A percentile compares a stretch with the other conserved stretches of the same genome.
phyloP scores from a whole-genome alignment of 2,888 invertebrate genomes.

The Athetis lepigone region DNA sequence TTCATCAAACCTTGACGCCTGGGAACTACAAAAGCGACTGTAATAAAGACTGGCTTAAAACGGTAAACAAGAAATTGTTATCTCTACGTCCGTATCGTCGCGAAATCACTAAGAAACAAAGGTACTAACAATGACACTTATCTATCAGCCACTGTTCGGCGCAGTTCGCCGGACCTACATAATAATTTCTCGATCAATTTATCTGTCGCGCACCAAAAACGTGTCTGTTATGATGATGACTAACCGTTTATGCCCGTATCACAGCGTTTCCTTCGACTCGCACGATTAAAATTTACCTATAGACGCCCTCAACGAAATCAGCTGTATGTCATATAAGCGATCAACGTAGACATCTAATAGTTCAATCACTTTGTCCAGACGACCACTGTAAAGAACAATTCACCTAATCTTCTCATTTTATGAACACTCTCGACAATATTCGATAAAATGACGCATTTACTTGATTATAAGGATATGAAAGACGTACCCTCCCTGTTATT shows the following conservation, averaged over 20 bases:
- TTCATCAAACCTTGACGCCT: conserved; percentile 63
- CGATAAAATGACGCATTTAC: conserved; percentile 90
- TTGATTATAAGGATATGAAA: conserved; percentile 87
- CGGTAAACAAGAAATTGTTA: conserved; percentile 84
- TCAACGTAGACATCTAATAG: conserved; percentile 61
- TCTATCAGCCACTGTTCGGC: conserved; percentile 78
- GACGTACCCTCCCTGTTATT: conserved; percentile 90
- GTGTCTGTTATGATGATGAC: conserved; percentile 85
- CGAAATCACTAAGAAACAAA: conserved; percentile 86
- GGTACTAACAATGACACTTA: conserved; percentile 77
- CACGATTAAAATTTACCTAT: conserved; percentile 74
- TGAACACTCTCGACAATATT: conserved; percentile 80
- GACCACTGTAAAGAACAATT: conserved; percentile 58
- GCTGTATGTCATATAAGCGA: conserved; percentile 82
- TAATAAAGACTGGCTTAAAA: conserved; percentile 71
- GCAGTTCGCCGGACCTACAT: conserved; percentile 74
- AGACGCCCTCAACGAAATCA: conserved; percentile 87
- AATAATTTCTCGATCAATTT: conserved; percentile 73
- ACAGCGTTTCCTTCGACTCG: conserved; percentile 78
- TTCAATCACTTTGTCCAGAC: conserved; percentile 55
- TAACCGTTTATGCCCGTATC: conserved; percentile 85
- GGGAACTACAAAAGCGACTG: conserved; percentile 71
- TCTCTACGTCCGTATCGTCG: conserved; percentile 78
- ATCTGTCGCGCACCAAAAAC: conserved; percentile 76
- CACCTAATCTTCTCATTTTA: conserved; percentile 71